Evolutionary conservation across 2,113 vertebrate genomes (phyloP), one percentile per base, ranked within the genome.

Genomic region (Ciconia stormi): DNA sequence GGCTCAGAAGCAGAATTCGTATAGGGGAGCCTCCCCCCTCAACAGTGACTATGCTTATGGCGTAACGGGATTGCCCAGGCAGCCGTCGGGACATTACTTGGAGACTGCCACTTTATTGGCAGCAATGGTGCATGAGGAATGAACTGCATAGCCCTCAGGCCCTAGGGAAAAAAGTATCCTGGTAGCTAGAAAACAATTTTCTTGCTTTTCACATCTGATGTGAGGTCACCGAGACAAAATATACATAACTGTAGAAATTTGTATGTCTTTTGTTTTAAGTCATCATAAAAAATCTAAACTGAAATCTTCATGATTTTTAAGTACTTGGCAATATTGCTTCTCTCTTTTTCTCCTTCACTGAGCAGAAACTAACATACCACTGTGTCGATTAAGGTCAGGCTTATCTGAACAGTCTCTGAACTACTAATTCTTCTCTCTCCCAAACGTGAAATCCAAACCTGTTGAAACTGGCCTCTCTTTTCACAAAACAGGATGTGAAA

Each of bases 401-500:
- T 95, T 96, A 92, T 94, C 86, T 91, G 67, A 92, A 71, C 61
- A 0, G 23, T 27, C 85, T 87, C 91, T 87, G 86, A 95, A 87
- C 74, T 85, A 20, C 90, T 95, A 80, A 86, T 93, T 93, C 80
- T 90, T 81, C 66, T 70, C 74, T 92, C 74, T 94, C 79, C 44
- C 61, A 87, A 87, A 85, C 58, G 93, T 85, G 90, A 94, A 96
- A 95, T 46, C 53, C 71, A 92, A 96, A 87, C 89, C 72, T 93
- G 80, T 89, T 96, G 90, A 94, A 97, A 95, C 83, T 95, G 92
- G 92, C 90, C 38, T 70, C 61, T 83, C 88, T 69, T 92, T 87
- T 69, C 95, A 95, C 77, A 95, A 91, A 95, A 93, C 89, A 96
- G 92, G 83, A 95, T 91, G 86, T 97, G 86, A 86, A 89, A 82